Evolutionary conservation across 2,113 vertebrate species (phyloP).

Genomic region (Pimephales promelas): DNA sequence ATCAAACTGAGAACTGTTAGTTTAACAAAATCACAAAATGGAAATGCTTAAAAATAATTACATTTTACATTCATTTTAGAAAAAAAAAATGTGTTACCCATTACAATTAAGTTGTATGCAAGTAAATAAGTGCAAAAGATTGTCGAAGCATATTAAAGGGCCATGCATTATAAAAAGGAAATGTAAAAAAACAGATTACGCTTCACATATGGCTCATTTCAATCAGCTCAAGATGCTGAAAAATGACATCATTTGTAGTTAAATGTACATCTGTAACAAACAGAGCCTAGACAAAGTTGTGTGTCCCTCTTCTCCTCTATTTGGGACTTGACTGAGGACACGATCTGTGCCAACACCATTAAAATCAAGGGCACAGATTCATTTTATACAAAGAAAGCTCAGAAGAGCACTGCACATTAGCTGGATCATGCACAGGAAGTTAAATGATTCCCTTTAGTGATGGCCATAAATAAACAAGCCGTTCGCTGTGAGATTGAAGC

Average conservation of each 20-base stretch:
- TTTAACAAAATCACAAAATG: background rate
- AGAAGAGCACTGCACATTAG: slow-evolving; percentile 36
- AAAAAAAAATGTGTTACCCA: background rate
- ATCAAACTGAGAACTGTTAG: slow-evolving; percentile 14
- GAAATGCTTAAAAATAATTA: no score
- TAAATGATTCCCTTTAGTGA: slow-evolving; percentile 52
- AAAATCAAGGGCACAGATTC: slow-evolving; percentile 47
- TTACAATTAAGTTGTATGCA: background rate
- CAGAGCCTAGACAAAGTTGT: background rate
- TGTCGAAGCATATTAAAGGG: background rate
- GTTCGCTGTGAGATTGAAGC: slow-evolving; percentile 49
- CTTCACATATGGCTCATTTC: background rate
- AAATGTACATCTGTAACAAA: background rate
- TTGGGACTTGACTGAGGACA: background rate
- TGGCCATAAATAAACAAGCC: slow-evolving; percentile 64
- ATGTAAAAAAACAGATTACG: background rate
- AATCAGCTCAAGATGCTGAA: background rate
- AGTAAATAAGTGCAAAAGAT: background rate
- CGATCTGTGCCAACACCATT: slow-evolving; percentile 26
- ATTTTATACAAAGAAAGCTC: slow-evolving; percentile 22
- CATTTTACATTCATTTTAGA: background rate
- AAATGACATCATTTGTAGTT: background rate
- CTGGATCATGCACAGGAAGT: slow-evolving; percentile 39
- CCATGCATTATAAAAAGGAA: background rate
- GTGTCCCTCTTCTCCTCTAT: background rate